A percentile compares a stretch with the other conserved stretches of the same genome.
phyloP scores from a whole-genome alignment of 2,888 invertebrate species.

The Geotrupes spiniger region DNA sequence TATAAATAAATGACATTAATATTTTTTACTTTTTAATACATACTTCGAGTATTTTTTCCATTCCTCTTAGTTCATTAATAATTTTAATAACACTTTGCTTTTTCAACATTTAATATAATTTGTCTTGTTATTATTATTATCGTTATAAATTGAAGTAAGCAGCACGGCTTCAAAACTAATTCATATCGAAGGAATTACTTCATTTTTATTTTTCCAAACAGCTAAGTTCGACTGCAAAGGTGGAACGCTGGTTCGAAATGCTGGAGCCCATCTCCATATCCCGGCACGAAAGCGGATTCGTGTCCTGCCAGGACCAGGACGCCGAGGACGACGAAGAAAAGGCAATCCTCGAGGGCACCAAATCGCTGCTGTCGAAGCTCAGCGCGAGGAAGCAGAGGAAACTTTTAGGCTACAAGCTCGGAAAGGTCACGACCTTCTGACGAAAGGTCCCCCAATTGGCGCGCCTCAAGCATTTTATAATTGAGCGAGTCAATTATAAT shows the following conservation, averaged over 20 bases:
- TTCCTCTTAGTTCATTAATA: too few relatives aligned
- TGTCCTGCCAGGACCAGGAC: slow-evolving; percentile 60
- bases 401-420: slow-evolving; percentile 65
- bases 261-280: slow-evolving; percentile 64
- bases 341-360: slow-evolving; percentile 65
- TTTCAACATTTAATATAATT: too few relatives aligned
- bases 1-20: too few relatives aligned
- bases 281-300: slow-evolving; percentile 75
- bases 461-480: slow-evolving; percentile 30
- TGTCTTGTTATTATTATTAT: too few relatives aligned
- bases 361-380: slow-evolving; percentile 65
- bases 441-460: slow-evolving; percentile 26
- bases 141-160: too few relatives aligned
- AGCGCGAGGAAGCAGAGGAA: slow-evolving; percentile 70
- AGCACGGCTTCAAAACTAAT: too few relatives aligned
- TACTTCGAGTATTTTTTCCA: too few relatives aligned
- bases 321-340: slow-evolving; percentile 56
- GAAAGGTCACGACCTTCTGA: slow-evolving; percentile 70
- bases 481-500: slow-evolving; percentile 31
- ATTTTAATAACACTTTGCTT: too few relatives aligned
- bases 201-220: slow-evolving; percentile 49
- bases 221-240: slow-evolving; percentile 75
- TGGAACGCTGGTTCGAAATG: slow-evolving; percentile 78
- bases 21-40: too few relatives aligned
- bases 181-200: too few relatives aligned